Base-by-base conservation (phyloP, 1,140 invertebrate genomes). In the Tigriopus japonicus region DNA sequence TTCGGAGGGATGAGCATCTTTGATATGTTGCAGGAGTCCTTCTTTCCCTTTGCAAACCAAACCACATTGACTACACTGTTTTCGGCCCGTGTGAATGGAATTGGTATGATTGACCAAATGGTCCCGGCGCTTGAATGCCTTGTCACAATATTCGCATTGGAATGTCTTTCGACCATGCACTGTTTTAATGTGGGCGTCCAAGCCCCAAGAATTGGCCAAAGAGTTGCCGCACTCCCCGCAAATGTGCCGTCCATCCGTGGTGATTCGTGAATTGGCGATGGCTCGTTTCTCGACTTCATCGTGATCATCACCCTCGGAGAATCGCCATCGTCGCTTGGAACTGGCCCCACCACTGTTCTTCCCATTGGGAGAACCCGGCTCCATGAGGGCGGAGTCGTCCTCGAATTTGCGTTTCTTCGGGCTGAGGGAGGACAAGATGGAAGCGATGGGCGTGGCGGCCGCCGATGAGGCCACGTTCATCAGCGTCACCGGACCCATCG, bases 21-120 rank as follows among this genome's bases (percentile, higher is more conserved):
- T 35, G 28, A 35, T 35, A 55, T 80, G 70, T 0, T 76, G 75
- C 69, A 83, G 84, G 3, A 76, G 65, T 40, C 60, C 41, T 23
- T 52, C 42, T 28, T 64, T 64, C 15, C 65, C 65, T 62, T 65
- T 42, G 14, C 43, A 40, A 43, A 19, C 53, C 63, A 65, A 62
- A 64, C 59, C 56, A 23, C 23, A 14, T 24, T 42, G 35, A 14
- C 15, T 28, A 14, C 52, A 54, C 13, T 28, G 52, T 28, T 54
- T 54, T 21, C 21, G 52, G 17, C 56, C 56, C 6, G 56, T 58
- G 56, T 58, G 56, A 35, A 58, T 58, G 17, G 19, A 23, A 9
- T 42, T 17, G 24, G 17, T 28, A n/a, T 58, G 56, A 17, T 41
- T 58, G 14, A 58, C 56, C 28, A 58, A 42, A 9, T 58, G 24